Percentiles rank a stretch among this genome's conserved stretches.
Evolutionary conservation across 2,888 invertebrate genomes (phyloP).

Genomic region (Andricus quercusramuli): DNA sequence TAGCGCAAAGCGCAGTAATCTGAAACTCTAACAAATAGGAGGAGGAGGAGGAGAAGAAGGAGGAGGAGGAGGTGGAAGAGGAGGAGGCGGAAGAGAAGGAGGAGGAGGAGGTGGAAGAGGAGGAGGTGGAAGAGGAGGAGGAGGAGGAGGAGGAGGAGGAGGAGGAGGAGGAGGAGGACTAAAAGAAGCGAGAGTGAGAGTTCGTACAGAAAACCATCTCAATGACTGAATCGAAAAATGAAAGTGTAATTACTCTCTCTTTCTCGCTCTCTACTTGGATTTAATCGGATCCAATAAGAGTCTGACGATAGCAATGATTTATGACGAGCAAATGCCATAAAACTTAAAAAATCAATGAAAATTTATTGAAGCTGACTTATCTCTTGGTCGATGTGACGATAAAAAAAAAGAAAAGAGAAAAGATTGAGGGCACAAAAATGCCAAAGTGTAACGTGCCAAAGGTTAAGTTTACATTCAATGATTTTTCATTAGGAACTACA

Average conservation of each 20-base stretch:
- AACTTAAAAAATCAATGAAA: slow-evolving; percentile 49
- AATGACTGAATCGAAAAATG: neutral
- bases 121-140: too few species aligned
- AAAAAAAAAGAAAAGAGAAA: slow-evolving; percentile 16
- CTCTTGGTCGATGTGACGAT: slow-evolving; percentile 59
- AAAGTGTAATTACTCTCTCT: slow-evolving; percentile 16
- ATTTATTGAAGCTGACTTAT: slow-evolving; percentile 65
- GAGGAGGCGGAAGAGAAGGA: too few species aligned
- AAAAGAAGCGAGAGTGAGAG: neutral
- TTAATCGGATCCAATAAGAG: slow-evolving; percentile 3
- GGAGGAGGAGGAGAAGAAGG: too few species aligned
- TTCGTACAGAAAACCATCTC: neutral
- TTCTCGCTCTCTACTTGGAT: slow-evolving; percentile 5
- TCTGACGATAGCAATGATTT: slow-evolving; percentile 50
- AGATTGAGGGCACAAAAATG: slow-evolving; percentile 44
- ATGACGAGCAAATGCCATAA: slow-evolving; percentile 47
- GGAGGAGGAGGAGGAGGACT: neutral
- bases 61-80: too few species aligned
- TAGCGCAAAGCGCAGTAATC: slow-evolving; percentile 55
- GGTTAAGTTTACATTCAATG: slow-evolving; percentile 70
- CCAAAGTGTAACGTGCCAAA: slow-evolving; percentile 70
- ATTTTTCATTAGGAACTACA: slow-evolving; percentile 29
- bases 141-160: too few species aligned
- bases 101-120: too few species aligned
- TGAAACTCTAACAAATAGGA: slow-evolving; percentile 44